Conservation (phyloP, 1,140 invertebrate species). For the Danaus melanippus region DNA sequence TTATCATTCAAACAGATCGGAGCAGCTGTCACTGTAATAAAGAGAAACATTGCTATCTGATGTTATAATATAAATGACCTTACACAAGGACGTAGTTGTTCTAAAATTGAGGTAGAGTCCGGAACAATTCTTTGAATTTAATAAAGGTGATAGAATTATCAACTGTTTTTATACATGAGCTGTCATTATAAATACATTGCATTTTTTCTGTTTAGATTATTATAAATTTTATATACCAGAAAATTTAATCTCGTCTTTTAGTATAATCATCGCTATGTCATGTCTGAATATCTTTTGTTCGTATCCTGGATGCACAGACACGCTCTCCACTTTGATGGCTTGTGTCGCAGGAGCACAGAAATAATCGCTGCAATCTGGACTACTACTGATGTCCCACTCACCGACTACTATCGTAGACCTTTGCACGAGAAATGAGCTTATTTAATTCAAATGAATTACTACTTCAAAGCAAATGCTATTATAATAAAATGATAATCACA, state of each 20-base stretch:
- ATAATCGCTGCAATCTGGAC: constrained; percentile 78
- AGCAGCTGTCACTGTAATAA: constrained; percentile 67
- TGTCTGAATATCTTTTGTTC: constrained; percentile 78
- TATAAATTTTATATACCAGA: constrained; percentile 70
- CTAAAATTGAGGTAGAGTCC: background rate
- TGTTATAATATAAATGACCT: constrained; percentile 12
- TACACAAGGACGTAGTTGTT: constrained; percentile 11
- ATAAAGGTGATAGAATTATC: background rate
- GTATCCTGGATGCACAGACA: constrained; percentile 79
- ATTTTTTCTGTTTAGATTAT: background rate
- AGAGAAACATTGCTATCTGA: constrained; percentile 12
- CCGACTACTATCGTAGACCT: constrained; percentile 77
- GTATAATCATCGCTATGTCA: constrained; percentile 78
- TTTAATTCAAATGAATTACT: background rate
- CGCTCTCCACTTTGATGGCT: constrained; percentile 77
- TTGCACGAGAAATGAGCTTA: constrained; percentile 15
- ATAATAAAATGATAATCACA: too few species aligned
- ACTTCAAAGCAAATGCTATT: background rate
- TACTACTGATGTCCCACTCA: constrained; percentile 75
- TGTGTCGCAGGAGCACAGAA: constrained; percentile 78
- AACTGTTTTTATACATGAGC: background rate
- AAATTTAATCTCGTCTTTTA: constrained; percentile 77
- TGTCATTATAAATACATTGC: constrained; percentile 1
- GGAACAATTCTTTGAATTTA: background rate
- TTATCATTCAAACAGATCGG: constrained; percentile 70